Evolutionary conservation across 2,888 invertebrate genomes (phyloP).

Genomic region (Amblyjoppa proteus): DNA sequence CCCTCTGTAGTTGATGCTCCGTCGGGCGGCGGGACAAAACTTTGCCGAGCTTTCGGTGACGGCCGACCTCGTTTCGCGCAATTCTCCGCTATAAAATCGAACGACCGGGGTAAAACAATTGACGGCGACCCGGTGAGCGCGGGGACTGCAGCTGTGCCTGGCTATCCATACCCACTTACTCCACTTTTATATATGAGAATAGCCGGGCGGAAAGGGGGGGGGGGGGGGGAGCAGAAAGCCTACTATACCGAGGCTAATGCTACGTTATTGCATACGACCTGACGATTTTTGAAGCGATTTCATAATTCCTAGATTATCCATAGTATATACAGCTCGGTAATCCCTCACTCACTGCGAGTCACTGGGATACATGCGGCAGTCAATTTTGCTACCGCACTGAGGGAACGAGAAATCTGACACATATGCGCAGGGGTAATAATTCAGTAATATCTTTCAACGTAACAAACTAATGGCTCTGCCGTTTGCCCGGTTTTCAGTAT

Average conservation of each 20-base stretch:
- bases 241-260: slow-evolving; percentile 73
- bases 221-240: slow-evolving; percentile 32
- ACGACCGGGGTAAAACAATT: slow-evolving; percentile 65
- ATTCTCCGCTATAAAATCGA: slow-evolving; percentile 13
- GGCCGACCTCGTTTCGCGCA: slow-evolving; percentile 41
- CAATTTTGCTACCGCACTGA: too few species aligned
- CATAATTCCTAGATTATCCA: slow-evolving; percentile 78
- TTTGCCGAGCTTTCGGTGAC: slow-evolving; percentile 59
- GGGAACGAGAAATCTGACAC: too few species aligned
- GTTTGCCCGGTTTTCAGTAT: too few species aligned
- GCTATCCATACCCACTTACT: not conserved
- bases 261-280: slow-evolving; percentile 79
- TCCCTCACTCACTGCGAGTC: slow-evolving; percentile 1
- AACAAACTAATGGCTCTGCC: too few species aligned
- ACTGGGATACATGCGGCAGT: too few species aligned
- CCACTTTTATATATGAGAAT: slow-evolving; percentile 15
- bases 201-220: slow-evolving; percentile 11
- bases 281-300: slow-evolving; percentile 79
- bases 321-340: slow-evolving; percentile 37
- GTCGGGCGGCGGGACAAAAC: slow-evolving; percentile 68
- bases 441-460: too few species aligned
- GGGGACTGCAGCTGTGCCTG: slow-evolving; percentile 21
- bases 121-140: slow-evolving; percentile 37
- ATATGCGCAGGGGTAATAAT: too few species aligned
- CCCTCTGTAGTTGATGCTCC: slow-evolving; percentile 3